Evolutionary conservation across 2,113 vertebrate species (phyloP).

Genomic region (Odocoileus hemionus): DNA sequence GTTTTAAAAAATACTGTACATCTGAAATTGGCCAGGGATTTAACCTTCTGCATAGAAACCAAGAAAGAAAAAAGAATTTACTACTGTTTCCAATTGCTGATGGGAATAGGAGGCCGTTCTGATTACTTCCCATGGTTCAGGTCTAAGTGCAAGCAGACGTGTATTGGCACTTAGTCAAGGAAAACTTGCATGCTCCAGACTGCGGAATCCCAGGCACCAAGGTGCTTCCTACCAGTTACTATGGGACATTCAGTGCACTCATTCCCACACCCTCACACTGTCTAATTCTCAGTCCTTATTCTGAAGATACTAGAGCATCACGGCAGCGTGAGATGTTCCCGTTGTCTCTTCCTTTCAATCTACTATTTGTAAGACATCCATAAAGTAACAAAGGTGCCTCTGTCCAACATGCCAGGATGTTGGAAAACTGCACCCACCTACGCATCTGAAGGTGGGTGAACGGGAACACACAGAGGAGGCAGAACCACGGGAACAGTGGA

Average conservation of each 20-base stretch:
- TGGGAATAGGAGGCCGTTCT: not conserved
- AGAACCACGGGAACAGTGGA: not conserved
- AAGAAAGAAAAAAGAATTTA: conserved; percentile 14
- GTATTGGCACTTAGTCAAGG: not conserved
- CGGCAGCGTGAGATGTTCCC: not conserved
- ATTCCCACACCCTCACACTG: not conserved
- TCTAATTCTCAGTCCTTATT: not conserved
- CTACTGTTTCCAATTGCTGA: not conserved
- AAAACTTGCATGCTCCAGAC: not conserved
- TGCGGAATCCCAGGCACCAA: rapidly evolving
- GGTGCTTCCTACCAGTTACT: rapidly evolving
- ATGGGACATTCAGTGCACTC: not conserved
- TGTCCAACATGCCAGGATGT: rapidly evolving
- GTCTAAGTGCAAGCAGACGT: not conserved
- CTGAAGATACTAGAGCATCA: not conserved
- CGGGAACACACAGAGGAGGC: not conserved
- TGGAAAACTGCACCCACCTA: not conserved
- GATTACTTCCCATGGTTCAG: not conserved
- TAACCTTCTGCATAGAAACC: conserved; percentile 18
- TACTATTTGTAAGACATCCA: not conserved
- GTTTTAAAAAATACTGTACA: not conserved
- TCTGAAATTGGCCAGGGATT: conserved; percentile 7
- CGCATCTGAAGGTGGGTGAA: too few relatives aligned
- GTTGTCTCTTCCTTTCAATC: not conserved
- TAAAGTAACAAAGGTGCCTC: not conserved